A percentile compares a stretch with the other conserved stretches of the same genome.
Conservation (phyloP, 2,888 invertebrate genomes). For the Kuschelorhynchus macadamiae region DNA sequence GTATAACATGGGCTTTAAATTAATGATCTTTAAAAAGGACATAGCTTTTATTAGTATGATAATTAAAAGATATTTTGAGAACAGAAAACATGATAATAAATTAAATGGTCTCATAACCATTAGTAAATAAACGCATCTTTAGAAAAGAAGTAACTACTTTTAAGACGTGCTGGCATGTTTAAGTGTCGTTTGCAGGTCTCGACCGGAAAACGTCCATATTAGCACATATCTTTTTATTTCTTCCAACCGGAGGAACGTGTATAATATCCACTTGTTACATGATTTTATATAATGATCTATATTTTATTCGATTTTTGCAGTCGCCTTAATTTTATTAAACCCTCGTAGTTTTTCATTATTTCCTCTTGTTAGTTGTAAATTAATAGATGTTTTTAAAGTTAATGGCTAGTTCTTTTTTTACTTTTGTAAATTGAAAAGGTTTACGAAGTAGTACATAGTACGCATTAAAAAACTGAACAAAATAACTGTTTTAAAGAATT, state of each 20-base stretch:
- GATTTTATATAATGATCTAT: conserved; percentile 18
- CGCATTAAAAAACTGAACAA: too few relatives aligned
- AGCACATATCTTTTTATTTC: conserved; percentile 18
- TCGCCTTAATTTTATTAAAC: not conserved
- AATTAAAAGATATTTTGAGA: too few relatives aligned
- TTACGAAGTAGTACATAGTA: too few relatives aligned
- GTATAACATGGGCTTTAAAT: too few relatives aligned
- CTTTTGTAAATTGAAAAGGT: too few relatives aligned
- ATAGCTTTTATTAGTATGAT: too few relatives aligned
- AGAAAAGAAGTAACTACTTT: not conserved
- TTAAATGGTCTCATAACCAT: not conserved
- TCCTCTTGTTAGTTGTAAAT: not conserved
- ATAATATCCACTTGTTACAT: conserved; percentile 21
- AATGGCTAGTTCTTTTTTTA: too few relatives aligned
- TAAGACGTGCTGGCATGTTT: conserved; percentile 5
- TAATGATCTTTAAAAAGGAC: too few relatives aligned
- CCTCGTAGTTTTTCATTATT: not conserved
- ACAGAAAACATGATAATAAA: not conserved
- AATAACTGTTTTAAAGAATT: too few relatives aligned
- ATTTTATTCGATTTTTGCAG: not conserved
- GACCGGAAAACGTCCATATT: conserved; percentile 29
- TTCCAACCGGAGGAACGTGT: conserved; percentile 12
- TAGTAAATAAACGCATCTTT: not conserved
- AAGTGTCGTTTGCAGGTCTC: conserved; percentile 14
- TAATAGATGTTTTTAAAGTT: too few relatives aligned